A percentile compares a stretch with the other conserved stretches of the same genome.
phyloP scores from a whole-genome alignment of 2,797 vertebrate species.

The Enteromius trimaculatus region DNA sequence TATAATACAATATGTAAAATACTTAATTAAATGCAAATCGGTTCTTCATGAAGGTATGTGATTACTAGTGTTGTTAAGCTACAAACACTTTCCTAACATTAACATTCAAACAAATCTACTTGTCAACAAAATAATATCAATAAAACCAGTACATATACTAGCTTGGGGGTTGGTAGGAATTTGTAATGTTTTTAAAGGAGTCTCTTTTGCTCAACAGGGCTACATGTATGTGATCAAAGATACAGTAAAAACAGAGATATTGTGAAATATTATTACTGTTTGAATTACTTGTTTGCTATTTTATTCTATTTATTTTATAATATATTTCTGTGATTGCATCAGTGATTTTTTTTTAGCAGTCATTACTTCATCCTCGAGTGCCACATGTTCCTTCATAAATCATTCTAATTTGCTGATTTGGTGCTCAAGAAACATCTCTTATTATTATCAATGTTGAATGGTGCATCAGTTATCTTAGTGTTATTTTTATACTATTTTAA shows the following conservation, averaged over 20 bases:
- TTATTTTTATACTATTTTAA: neutral
- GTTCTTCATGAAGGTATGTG: neutral
- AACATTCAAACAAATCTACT: neutral
- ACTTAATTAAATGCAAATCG: neutral
- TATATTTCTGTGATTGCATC: neutral
- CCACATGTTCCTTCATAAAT: neutral
- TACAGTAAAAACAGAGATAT: neutral
- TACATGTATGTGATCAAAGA: neutral
- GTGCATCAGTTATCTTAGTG: neutral
- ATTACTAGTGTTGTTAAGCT: neutral
- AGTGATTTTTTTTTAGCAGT: neutral
- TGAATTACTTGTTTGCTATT: neutral
- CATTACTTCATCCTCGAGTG: no score
- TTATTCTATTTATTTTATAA: neutral
- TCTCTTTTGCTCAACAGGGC: neutral
- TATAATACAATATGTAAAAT: neutral
- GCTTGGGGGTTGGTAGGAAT: neutral
- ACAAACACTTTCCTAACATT: neutral
- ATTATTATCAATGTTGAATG: no score
- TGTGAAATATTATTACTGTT: neutral
- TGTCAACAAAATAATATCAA: neutral
- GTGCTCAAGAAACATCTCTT: no score
- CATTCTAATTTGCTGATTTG: neutral
- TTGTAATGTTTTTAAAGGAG: neutral
- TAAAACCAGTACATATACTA: neutral